Evolutionary conservation across 2,113 vertebrate species (phyloP).

Genomic region (Zapus hudsonius): DNA sequence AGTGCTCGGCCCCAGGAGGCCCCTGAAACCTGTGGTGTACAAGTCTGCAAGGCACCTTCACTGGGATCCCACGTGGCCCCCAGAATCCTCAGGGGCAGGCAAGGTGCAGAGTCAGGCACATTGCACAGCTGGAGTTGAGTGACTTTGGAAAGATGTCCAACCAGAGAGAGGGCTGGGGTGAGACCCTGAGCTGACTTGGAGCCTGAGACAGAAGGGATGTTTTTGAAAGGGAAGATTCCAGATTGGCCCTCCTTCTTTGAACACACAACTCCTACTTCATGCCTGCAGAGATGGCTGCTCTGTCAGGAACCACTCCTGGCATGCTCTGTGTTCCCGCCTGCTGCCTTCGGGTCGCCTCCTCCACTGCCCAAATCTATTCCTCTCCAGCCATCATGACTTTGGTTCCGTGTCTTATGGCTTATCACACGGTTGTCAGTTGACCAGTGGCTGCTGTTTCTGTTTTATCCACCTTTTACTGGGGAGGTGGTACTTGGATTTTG

Average conservation of each 20-base stretch:
- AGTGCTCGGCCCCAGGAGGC: background rate
- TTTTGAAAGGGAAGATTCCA: background rate
- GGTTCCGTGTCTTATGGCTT: too few relatives aligned
- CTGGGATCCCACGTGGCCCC: accelerated
- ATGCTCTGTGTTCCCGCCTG: background rate
- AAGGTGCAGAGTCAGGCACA: too few relatives aligned
- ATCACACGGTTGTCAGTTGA: accelerated
- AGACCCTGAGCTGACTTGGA: background rate
- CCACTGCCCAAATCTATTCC: too few relatives aligned
- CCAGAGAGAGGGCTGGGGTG: background rate
- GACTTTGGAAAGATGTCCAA: background rate
- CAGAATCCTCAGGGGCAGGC: background rate
- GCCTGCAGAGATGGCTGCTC: background rate
- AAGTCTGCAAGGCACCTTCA: background rate
- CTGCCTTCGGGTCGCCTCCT: too few relatives aligned
- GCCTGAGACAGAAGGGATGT: background rate
- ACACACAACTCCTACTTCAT: accelerated
- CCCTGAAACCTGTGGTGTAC: background rate
- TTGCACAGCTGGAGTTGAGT: background rate
- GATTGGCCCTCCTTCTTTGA: background rate
- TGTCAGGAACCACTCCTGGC: background rate
- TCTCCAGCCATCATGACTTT: accelerated
- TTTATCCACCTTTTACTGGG: background rate
- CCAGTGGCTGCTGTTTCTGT: background rate
- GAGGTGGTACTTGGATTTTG: background rate